phyloP scores from a whole-genome alignment of 2,888 invertebrate genomes.

The Smittia aterrima region DNA sequence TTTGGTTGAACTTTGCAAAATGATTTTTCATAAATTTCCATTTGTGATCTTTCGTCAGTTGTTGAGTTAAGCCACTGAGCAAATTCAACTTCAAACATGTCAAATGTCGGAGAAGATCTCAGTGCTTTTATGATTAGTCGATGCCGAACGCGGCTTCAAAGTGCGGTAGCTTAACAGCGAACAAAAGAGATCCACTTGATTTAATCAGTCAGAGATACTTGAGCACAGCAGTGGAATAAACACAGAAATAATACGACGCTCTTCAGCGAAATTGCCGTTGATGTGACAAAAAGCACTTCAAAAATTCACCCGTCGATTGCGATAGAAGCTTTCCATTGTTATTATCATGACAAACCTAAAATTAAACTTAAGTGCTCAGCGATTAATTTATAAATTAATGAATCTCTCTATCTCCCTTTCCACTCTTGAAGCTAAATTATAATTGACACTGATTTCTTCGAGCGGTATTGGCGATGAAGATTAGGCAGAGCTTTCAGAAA shows the following conservation, averaged over 20 bases:
- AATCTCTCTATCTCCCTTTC: background rate
- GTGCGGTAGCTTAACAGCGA: constrained; percentile 24
- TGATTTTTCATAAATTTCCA: too few species aligned
- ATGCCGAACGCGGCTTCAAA: background rate
- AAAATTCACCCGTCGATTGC: background rate
- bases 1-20: too few species aligned
- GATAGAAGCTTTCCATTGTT: background rate
- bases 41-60: too few species aligned
- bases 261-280: background rate
- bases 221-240: constrained; percentile 14
- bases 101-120: background rate
- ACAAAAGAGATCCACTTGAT: constrained; percentile 31
- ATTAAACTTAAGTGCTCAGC: background rate
- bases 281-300: background rate
- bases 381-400: constrained; percentile 2
- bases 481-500: background rate
- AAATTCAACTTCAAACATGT: too few species aligned
- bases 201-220: constrained; percentile 29
- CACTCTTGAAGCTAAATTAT: background rate
- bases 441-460: constrained; percentile 4
- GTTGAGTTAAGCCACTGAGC: too few species aligned
- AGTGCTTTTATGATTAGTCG: background rate
- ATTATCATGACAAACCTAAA: background rate
- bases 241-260: background rate
- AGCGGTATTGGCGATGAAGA: background rate